phyloP scores from a whole-genome alignment of 2,797 vertebrate species.

The Kryptopterus vitreolus region DNA sequence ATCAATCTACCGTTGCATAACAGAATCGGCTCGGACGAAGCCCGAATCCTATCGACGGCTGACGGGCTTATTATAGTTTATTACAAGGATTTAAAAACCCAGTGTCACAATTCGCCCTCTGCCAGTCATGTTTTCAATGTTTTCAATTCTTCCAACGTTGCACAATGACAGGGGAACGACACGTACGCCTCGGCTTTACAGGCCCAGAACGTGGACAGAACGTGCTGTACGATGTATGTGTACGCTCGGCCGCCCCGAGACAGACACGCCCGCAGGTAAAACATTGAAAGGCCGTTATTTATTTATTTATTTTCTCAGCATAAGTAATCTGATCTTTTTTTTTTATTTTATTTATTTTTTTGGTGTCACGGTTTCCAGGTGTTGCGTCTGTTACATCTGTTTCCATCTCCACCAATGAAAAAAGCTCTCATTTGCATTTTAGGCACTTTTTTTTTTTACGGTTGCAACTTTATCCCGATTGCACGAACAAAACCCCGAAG shows the following conservation, averaged over 20 bases:
- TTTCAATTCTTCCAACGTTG: slow-evolving; percentile 36
- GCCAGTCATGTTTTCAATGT: slow-evolving; percentile 18
- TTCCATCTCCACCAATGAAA: not conserved
- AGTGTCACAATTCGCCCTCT: slow-evolving; percentile 35
- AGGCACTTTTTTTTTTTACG: not conserved
- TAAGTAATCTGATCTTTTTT: not conserved
- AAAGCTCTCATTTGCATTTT: not conserved
- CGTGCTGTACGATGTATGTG: slow-evolving; percentile 30
- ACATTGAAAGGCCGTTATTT: not conserved
- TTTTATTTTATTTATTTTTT: slow-evolving; percentile 7
- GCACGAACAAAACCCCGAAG: not conserved
- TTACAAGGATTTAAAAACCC: slow-evolving; percentile 8
- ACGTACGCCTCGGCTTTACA: slow-evolving; percentile 27
- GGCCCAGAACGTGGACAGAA: too few relatives aligned
- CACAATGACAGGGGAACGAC: slow-evolving; percentile 23
- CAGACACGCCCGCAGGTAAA: slow-evolving; percentile 34
- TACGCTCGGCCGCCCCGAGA: not conserved
- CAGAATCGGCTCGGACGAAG: slow-evolving; percentile 9
- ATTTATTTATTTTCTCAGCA: slow-evolving; percentile 16
- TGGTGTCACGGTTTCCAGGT: not conserved
- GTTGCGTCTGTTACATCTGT: not conserved
- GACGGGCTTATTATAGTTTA: slow-evolving; percentile 35
- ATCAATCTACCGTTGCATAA: slow-evolving; percentile 41
- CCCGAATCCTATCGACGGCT: slow-evolving; percentile 9
- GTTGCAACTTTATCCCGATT: not conserved